Base-by-base conservation (phyloP, 2,797 vertebrate species). In the Bryconaethiops microstoma region DNA sequence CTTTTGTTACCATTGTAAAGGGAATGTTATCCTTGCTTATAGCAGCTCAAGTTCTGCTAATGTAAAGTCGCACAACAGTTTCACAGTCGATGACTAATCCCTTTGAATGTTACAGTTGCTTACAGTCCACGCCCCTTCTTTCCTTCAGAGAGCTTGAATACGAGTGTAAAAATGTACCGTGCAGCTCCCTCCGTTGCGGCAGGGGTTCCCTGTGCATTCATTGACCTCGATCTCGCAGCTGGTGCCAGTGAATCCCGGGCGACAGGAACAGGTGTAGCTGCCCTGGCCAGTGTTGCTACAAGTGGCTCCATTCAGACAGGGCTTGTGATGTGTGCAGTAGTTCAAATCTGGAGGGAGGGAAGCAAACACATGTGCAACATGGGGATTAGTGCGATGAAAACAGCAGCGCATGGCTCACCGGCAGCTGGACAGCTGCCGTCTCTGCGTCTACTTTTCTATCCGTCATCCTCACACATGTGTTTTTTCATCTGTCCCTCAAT, bases 271-370 rank as follows among this genome's bases (percentile, higher is more conserved):
- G 0, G 98, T 99, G 88, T 99, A 99, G 91, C 97, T 99, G 23
- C 98, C 98, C 89, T 99, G 97, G 48, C 97, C 98, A 0, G 98
- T 99, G 90, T 99, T 99, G 82, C 96, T 97, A 81, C 98, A 99
- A 1, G 97, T 98, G 89, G 97, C 98, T 83, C 96, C 96, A 64
- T 99, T 99, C 82, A 94, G 93, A 87, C 98, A 99, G 55, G 98
- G 98, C 82, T 95, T 97, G 84, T 99, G 98, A 86, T 99, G 97
- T 0, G 98, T 99, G 80, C 98, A 99, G 93, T 99, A 99, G 91
- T 99, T 99, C 85, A 99, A 92, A 90, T 99, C 98, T 99, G 84
- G 68, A 71, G 65, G 54, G 7, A 29, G 42, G 10, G 35, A 48
- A 48, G 45, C 76, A 50, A 63, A 77, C 76, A 57, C 68, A 75